These are phyloP conservation scores for Geococcyx californianus DNA, from an alignment of 2,113 vertebrate genomes.

Conservation along the genomic window DNA sequence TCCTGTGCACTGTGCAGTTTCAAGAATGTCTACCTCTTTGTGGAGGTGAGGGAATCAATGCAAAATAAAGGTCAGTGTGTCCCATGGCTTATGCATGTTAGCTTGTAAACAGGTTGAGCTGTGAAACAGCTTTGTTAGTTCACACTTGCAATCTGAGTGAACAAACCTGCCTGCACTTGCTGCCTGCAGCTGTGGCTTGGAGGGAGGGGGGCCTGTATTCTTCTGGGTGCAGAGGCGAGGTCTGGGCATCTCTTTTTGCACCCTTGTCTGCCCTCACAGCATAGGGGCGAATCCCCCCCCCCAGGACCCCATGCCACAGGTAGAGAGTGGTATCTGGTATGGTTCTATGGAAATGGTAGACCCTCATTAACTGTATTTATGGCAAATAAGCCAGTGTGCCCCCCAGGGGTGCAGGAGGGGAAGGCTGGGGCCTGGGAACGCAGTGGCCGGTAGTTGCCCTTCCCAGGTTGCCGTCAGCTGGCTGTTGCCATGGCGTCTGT, in stretches of 20 bases:
- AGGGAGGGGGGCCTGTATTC: not conserved
- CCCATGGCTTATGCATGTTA: not conserved
- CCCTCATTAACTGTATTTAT: not conserved
- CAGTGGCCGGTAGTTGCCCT: slow-evolving; percentile 17
- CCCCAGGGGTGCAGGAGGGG: not conserved
- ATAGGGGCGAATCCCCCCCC: accelerated
- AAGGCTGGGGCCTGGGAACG: slow-evolving; percentile 38
- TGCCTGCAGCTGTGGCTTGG: not conserved
- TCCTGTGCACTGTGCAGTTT: not conserved
- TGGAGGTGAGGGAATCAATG: not conserved
- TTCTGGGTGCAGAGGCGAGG: accelerated
- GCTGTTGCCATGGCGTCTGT: slow-evolving; percentile 29
- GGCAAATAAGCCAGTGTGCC: not conserved
- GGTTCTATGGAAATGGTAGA: not conserved
- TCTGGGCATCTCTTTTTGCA: not conserved
- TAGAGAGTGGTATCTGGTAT: not conserved
- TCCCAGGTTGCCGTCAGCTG: slow-evolving; percentile 54
- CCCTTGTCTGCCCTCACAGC: not conserved
- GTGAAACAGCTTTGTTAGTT: not conserved
- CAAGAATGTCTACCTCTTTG: no score
- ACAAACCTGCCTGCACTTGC: not conserved
- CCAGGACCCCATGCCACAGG: accelerated
- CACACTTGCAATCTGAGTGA: not conserved
- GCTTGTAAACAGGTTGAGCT: not conserved
- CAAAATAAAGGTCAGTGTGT: not conserved